A percentile compares a stretch with the other conserved stretches of the same genome.
These are phyloP conservation scores for Cygnus buccinator DNA, from an alignment of 2,113 vertebrate genomes.

Conservation along the genomic window DNA sequence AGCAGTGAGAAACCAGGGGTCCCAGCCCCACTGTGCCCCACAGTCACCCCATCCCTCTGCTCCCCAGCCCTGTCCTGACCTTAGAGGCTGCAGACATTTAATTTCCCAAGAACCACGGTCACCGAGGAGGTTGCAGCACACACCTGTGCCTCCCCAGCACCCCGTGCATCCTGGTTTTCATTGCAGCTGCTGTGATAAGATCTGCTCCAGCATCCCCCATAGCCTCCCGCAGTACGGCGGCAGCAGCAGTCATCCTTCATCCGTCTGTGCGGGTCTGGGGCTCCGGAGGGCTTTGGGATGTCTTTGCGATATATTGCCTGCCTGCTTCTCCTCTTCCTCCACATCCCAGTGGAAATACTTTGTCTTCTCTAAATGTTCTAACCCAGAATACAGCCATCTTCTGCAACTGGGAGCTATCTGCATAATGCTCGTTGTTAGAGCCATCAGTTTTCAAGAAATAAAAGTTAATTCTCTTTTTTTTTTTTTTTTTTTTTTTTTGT, in stretches of 20 bases:
- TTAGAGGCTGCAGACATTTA: accelerated
- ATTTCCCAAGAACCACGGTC: neutral
- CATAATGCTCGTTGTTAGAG: neutral
- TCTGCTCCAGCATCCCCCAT: neutral
- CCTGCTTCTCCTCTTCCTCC: neutral
- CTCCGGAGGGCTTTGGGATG: neutral
- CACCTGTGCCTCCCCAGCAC: accelerated
- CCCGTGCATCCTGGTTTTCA: neutral
- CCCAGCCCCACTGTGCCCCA: neutral
- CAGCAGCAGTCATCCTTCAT: neutral
- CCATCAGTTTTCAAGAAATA: neutral
- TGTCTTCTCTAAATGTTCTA: neutral
- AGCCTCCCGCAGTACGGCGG: neutral
- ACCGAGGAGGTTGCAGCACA: accelerated
- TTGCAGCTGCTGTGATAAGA: neutral
- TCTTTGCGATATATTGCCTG: neutral
- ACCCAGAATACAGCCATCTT: neutral
- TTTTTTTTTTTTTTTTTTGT: neutral
- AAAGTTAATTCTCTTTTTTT: neutral
- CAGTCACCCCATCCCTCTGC: neutral
- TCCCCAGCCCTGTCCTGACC: accelerated
- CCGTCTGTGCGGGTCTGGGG: neutral
- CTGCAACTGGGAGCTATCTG: neutral
- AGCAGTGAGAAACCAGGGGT: accelerated
- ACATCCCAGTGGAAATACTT: neutral